Evolutionary conservation across 1,140 invertebrate genomes (phyloP).

Genomic region (Cephus cinctus): DNA sequence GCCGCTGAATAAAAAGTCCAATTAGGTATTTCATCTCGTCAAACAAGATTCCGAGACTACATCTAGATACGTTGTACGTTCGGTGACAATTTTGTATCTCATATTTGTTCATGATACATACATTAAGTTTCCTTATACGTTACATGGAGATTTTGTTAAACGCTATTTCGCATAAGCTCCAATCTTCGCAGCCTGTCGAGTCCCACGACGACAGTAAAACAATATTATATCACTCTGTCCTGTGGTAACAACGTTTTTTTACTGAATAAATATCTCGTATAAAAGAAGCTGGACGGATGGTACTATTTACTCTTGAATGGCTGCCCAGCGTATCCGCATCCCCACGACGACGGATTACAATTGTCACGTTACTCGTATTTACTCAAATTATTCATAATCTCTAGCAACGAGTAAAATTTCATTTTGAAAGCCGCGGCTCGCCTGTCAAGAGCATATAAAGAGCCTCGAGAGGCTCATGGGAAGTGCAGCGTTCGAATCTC

Average conservation of each 20-base stretch:
- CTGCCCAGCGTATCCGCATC: background rate
- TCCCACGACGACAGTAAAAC: background rate
- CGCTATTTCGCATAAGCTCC: background rate
- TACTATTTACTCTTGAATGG: background rate
- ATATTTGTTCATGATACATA: background rate
- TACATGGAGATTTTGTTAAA: background rate
- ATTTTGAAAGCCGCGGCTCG: background rate
- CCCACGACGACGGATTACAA: too few species aligned
- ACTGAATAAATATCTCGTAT: background rate
- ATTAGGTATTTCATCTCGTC: background rate
- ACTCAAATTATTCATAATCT: background rate
- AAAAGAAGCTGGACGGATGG: background rate
- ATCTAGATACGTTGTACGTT: background rate
- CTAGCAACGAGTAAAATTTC: background rate
- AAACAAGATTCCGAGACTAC: background rate
- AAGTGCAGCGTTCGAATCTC: background rate
- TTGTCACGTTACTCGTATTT: background rate
- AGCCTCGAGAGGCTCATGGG: background rate
- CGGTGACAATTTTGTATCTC: background rate
- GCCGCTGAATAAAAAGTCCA: background rate
- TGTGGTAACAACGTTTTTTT: background rate
- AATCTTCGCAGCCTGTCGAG: background rate
- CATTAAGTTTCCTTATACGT: background rate
- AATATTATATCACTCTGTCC: background rate
- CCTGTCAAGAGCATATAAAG: background rate